A percentile compares a stretch with the other conserved stretches of the same genome.
Conservation (phyloP, 2,113 vertebrate genomes). For the Pelusios castaneus region DNA sequence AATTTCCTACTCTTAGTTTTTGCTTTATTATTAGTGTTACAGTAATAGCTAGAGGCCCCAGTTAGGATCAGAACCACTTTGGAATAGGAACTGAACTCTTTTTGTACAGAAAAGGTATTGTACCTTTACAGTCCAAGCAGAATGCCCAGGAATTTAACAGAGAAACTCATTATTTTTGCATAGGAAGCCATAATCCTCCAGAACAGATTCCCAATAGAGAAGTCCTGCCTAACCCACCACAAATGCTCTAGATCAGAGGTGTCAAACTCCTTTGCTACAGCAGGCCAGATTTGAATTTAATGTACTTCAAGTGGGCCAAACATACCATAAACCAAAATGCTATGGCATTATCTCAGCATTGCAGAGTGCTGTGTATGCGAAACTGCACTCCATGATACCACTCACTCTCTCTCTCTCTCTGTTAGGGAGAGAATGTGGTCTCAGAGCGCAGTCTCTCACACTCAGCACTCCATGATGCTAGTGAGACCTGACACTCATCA, state of each 20-base stretch:
- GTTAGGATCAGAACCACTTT: not conserved
- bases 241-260: not conserved
- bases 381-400: no score
- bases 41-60: not conserved
- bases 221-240: not conserved
- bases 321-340: no score
- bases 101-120: not conserved
- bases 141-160: not conserved
- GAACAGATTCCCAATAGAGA: not conserved
- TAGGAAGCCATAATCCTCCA: not conserved
- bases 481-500: no score
- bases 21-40: not conserved
- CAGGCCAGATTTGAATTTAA: no score
- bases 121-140: not conserved
- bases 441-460: no score
- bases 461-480: no score
- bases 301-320: no score
- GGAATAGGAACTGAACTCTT: not conserved
- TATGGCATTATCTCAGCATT: no score
- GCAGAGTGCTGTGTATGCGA: no score
- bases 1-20: rapidly evolving
- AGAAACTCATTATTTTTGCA: not conserved
- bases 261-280: no score
- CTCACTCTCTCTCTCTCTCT: no score
- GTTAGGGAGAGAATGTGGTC: no score